phyloP scores from a whole-genome alignment of 92 coral and sea anemone genomes.

The Actinernus sp. region DNA sequence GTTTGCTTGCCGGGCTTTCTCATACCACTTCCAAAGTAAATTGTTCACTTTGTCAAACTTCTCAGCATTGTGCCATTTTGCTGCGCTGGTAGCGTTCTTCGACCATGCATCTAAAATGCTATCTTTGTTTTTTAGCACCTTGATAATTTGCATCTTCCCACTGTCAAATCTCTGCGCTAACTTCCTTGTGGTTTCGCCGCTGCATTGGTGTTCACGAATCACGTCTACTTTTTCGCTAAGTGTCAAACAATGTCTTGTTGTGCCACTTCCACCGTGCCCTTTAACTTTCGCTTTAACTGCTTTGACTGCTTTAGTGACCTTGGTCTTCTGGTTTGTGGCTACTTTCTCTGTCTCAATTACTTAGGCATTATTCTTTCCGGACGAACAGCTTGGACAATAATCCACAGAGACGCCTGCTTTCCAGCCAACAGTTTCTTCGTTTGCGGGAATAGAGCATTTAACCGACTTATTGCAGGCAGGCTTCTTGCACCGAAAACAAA shows the following conservation, averaged over 20 bases:
- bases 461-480: too few species aligned
- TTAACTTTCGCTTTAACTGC: too few species aligned
- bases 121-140: constrained; percentile 56
- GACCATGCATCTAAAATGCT: constrained; percentile 50
- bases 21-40: constrained; percentile 60
- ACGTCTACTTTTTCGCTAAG: not conserved
- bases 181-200: constrained; percentile 6
- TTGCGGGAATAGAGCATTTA: too few species aligned
- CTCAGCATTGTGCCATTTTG: constrained; percentile 16
- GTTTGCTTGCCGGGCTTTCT: constrained; percentile 19
- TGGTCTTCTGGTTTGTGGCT: too few species aligned
- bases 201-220: not conserved
- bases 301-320: too few species aligned
- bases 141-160: constrained; percentile 60
- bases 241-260: not conserved
- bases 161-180: constrained; percentile 52
- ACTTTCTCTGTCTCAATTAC: too few species aligned
- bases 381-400: too few species aligned
- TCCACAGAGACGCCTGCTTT: too few species aligned
- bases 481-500: too few species aligned
- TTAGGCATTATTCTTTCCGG: too few species aligned
- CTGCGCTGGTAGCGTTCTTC: constrained; percentile 6
- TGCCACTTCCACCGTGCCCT: too few species aligned
- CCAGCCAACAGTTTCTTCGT: too few species aligned
- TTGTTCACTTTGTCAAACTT: constrained; percentile 45